Evolutionary conservation across 2,113 vertebrate genomes (phyloP).

Genomic region (Morone chrysops): DNA sequence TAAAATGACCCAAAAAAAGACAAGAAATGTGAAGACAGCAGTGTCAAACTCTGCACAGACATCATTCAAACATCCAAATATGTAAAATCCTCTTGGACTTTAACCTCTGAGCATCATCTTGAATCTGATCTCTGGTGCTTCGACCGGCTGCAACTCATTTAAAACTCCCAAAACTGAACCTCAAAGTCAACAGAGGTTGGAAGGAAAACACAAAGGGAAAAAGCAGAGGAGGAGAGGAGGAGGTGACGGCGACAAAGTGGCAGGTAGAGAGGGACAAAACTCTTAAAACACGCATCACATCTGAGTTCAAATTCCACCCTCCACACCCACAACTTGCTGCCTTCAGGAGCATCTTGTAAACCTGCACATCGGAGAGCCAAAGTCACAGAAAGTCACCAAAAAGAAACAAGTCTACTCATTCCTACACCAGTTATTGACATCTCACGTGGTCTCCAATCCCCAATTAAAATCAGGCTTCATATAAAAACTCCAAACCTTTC

Average conservation of each 20-base stretch:
- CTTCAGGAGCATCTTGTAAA: constrained; percentile 56
- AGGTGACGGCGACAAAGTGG: background rate
- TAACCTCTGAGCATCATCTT: background rate
- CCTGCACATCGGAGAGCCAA: background rate
- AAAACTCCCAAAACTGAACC: background rate
- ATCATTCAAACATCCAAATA: background rate
- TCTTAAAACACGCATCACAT: constrained; percentile 36
- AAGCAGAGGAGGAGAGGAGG: too few relatives aligned
- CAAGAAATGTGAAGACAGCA: background rate
- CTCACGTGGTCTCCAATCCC: background rate
- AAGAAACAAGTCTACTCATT: background rate
- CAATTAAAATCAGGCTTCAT: background rate
- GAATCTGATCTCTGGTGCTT: background rate
- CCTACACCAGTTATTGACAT: background rate
- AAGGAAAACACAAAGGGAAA: background rate
- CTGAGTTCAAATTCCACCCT: constrained; percentile 39
- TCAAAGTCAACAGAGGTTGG: background rate
- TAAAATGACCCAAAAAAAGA: too few relatives aligned
- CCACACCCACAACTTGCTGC: constrained; percentile 51
- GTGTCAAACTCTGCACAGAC: background rate
- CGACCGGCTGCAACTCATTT: too few relatives aligned
- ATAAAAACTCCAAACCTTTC: background rate
- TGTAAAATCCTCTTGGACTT: too few relatives aligned
- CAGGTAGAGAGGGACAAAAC: constrained; percentile 33
- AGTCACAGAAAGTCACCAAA: background rate